phyloP scores from a whole-genome alignment of 2,797 vertebrate species.

The Poeciliopsis paucimaculata region DNA sequence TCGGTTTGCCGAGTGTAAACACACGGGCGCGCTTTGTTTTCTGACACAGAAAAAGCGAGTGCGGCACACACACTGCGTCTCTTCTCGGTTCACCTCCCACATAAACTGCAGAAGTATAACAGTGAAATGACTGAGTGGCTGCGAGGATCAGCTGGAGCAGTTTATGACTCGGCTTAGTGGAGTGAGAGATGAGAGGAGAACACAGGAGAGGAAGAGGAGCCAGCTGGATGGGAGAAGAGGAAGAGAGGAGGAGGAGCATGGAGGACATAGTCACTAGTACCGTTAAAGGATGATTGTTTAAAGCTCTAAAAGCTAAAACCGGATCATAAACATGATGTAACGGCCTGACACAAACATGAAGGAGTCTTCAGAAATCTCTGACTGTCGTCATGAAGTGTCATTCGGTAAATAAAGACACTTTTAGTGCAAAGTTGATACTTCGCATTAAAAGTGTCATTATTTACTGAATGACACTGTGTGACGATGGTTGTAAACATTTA shows the following conservation, averaged over 20 bases:
- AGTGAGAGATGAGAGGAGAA: slow-evolving; percentile 32
- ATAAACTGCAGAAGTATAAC: slow-evolving; percentile 30
- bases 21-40: slow-evolving; percentile 23
- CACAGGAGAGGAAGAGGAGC: neutral
- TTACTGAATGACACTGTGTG: no score
- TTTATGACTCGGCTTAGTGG: slow-evolving; percentile 38
- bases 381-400: no score
- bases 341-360: no score
- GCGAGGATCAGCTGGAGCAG: slow-evolving; percentile 39
- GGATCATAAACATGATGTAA: no score
- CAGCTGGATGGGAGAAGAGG: neutral
- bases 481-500: no score
- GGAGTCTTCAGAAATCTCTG: no score
- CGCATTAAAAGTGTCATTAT: no score
- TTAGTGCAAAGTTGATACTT: no score
- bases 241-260: neutral
- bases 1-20: slow-evolving; percentile 25
- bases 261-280: no score
- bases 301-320: neutral
- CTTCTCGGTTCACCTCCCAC: slow-evolving; percentile 40
- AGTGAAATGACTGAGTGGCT: slow-evolving; percentile 40
- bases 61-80: slow-evolving; percentile 2
- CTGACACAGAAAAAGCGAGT: slow-evolving; percentile 21
- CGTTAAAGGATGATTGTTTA: neutral
- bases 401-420: no score